Conservation (phyloP, 30 jellyfish, hydroid and myxozoan species). For the Chrysaora quinquecirrha region DNA sequence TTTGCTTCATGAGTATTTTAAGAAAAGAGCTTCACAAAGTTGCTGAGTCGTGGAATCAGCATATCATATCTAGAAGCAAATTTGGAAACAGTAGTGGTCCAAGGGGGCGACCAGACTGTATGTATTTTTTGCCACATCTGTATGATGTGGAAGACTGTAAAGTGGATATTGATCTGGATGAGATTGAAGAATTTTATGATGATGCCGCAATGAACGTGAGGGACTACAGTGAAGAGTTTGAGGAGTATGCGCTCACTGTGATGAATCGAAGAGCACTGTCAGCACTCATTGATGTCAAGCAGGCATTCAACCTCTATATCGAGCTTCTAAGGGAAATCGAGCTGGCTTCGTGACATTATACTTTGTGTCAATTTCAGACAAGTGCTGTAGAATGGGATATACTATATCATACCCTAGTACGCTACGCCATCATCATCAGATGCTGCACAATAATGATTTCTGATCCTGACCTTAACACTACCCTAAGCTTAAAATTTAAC, state of each 20-base stretch:
- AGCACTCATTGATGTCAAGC: conserved; percentile 40
- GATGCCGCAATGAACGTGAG: conserved; percentile 6
- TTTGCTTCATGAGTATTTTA: conserved; percentile 54
- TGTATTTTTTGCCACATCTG: conserved; percentile 33
- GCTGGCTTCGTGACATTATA: not conserved
- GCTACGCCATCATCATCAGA: conserved; percentile 5
- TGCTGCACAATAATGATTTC: not conserved
- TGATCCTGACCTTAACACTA: not conserved
- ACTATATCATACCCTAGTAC: conserved; percentile 1
- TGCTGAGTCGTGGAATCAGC: conserved; percentile 49
- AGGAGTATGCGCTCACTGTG: conserved; percentile 51
- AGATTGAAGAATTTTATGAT: conserved; percentile 36
- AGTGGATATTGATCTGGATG: conserved; percentile 26
- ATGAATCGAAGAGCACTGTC: not conserved
- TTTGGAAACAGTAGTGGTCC: conserved; percentile 40
- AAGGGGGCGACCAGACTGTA: conserved; percentile 58
- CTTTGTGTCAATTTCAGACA: not conserved
- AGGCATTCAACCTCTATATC: conserved; percentile 45
- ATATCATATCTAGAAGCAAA: conserved; percentile 23
- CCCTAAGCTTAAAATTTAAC: not conserved
- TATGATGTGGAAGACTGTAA: conserved; percentile 10
- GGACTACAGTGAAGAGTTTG: conserved; percentile 44
- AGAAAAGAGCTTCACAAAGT: conserved; percentile 68
- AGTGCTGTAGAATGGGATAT: conserved; percentile 2
- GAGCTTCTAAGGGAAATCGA: conserved; percentile 28